Base-by-base conservation (phyloP, 2,797 vertebrate genomes). In the Alca torda region DNA sequence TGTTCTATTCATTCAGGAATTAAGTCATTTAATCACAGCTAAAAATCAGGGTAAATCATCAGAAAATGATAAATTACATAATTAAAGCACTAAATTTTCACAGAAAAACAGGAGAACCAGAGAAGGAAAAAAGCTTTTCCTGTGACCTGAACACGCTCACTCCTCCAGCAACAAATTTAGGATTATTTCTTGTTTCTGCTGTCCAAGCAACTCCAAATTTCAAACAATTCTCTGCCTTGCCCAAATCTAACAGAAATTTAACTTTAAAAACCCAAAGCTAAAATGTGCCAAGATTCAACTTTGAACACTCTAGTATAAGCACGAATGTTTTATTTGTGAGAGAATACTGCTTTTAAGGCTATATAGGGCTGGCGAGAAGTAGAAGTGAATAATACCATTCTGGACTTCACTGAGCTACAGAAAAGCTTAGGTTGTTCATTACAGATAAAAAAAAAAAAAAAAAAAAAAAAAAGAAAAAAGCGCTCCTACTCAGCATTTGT, bases 11-110 rank as follows among this genome's bases (percentile, higher is more conserved):
- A 91, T 93, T 91, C 60, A 90, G 53, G 41, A 93, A 89, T 77
- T 80, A 80, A 94, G 68, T 64, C 13, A 83, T 89, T 69, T 89
- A 94, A 87, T 61, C 90, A 93, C 63, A 94, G 53, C 74, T 77
- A 69, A 95, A 96, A 94, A 89, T 91, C 75, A 87, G 67, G 87
- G 18, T 25, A 89, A 92, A 90, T 90, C 53, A 95, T 74, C 90
- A 89, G 50, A 92, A 85, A 94, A 85, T 96, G 90, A 95, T 65
- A 89, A 93, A 93, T 92, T 51, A 61, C 67, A 89, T 35, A 93
- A 83, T 56, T 75, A 87, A 65, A 85, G 56, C 35, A 85, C 35
- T 85, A 89, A 54, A 64, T 95, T 91, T 91, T 79, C 78, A 60
- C 70, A 53, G 51, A 84, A 92, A 96, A 86, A 12, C 19, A 88